Evolutionary conservation across 1,140 invertebrate genomes (phyloP), one percentile per base, ranked within the genome.

Genomic region (Pantala flavescens): DNA sequence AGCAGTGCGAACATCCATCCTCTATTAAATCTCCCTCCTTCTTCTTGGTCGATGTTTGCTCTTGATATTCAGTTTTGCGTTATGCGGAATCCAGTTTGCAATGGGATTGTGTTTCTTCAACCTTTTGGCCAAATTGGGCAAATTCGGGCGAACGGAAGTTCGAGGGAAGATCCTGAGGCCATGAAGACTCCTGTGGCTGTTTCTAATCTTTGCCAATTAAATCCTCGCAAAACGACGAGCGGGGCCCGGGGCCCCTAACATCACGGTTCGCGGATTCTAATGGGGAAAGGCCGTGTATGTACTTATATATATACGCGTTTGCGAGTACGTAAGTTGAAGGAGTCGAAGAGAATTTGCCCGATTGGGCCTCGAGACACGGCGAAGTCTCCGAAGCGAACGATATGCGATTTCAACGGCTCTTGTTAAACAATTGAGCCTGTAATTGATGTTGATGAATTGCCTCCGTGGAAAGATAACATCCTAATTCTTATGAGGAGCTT

Each of bases 381-480:
- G 28, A 36, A 9, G 9, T 63, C n/a, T 21, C 12, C n/a, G 49
- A 21, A 63, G 49, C 49, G 49, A 63, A 14, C n/a, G 3, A 63
- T 63, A 63, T 63, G 14, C 14, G 49, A 63, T 63, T 63, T 63
- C 49, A n/a, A 7, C 49, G n/a, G 14, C 49, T 63, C 49, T 63
- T 63, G 16, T 63, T 19, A 16, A 19, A 63, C 49, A 19, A 63
- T 63, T 63, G 49, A 1, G 49, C 16, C 49, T 3, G 49, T 63
- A 63, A 63, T 63, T 63, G 49, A 63, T 63, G 49, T 63, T 63
- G 49, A 63, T 63, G n/a, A 63, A 19, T 63, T 63, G 49, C 49
- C 12, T 63, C 49, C 49, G 49, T 14, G 49, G 14, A 63, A 63
- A 63, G 49, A 63, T 63, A 63, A 63, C 49, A 63, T 63, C 49